A percentile compares a stretch with the other conserved stretches of the same genome.
Evolutionary conservation across 2,888 invertebrate species (phyloP).

Genomic region (Heliconius ethilla): DNA sequence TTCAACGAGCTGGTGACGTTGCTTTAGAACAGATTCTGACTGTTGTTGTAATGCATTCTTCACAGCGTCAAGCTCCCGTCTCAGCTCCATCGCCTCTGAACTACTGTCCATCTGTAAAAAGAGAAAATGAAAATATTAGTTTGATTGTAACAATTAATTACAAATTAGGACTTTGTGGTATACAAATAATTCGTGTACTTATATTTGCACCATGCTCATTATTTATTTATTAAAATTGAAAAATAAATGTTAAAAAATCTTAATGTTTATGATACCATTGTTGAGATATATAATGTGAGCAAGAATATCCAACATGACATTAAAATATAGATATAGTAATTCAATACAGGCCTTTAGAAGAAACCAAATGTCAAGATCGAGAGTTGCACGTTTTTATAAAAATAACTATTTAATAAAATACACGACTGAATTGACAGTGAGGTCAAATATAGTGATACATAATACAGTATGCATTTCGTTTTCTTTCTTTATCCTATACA

Average conservation of each 20-base stretch:
- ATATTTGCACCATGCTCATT: background rate
- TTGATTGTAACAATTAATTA: background rate
- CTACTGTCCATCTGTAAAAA: slow-evolving; percentile 85
- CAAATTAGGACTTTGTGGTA: background rate
- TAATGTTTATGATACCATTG: background rate
- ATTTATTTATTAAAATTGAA: background rate
- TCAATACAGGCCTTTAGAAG: slow-evolving; percentile 50
- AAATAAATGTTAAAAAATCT: background rate
- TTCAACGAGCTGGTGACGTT: slow-evolving; percentile 86
- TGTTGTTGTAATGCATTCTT: slow-evolving; percentile 85
- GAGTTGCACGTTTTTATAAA: slow-evolving; percentile 55
- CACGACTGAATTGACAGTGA: background rate
- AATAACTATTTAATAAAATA: slow-evolving; percentile 26
- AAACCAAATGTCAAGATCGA: slow-evolving; percentile 67
- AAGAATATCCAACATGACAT: slow-evolving; percentile 47
- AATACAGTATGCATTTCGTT: background rate
- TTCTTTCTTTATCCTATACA: background rate
- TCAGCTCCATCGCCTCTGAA: slow-evolving; percentile 80
- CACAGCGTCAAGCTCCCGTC: slow-evolving; percentile 85
- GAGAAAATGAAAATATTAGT: slow-evolving; percentile 48
- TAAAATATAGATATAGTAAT: slow-evolving; percentile 44
- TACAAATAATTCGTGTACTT: background rate
- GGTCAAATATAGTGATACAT: background rate
- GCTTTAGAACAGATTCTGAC: slow-evolving; percentile 83
- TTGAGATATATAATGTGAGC: slow-evolving; percentile 44